Evolutionary conservation across 1,140 invertebrate genomes (phyloP).

Genomic region (Brachystomella parvula): DNA sequence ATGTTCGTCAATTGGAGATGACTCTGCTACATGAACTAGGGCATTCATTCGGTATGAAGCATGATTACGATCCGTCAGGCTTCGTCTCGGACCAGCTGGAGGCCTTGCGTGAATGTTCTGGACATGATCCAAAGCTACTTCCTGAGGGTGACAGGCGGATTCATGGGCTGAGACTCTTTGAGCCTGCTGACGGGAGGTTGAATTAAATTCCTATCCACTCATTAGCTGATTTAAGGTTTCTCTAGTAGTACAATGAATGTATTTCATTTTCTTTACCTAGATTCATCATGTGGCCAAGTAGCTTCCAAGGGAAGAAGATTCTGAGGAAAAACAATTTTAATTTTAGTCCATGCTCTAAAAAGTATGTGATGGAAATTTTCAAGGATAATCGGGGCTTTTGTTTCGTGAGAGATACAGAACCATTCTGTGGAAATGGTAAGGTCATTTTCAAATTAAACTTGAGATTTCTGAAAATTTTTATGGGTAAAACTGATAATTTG

Average conservation of each 20-base stretch:
- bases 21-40: slow-evolving; percentile 1
- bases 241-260: not conserved
- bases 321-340: not conserved
- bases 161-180: not conserved
- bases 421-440: slow-evolving; percentile 1
- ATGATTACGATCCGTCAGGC: slow-evolving; percentile 1
- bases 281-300: slow-evolving; percentile 1
- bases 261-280: not conserved
- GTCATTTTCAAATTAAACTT: not conserved
- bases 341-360: not conserved
- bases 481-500: not conserved
- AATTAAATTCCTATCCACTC: not conserved
- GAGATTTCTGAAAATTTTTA: not conserved
- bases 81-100: not conserved
- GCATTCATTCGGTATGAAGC: not conserved
- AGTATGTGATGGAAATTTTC: not conserved
- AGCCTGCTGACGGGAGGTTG: not conserved
- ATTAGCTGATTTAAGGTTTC: not conserved
- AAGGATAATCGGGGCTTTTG: not conserved
- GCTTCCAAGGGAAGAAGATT: not conserved
- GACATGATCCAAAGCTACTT: slow-evolving; percentile 8
- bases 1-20: not conserved
- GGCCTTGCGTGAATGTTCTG: not conserved
- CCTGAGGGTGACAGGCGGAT: not conserved
- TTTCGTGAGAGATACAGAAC: not conserved